Base-by-base conservation (phyloP, 2,113 vertebrate species). In the Ochotona princeps region DNA sequence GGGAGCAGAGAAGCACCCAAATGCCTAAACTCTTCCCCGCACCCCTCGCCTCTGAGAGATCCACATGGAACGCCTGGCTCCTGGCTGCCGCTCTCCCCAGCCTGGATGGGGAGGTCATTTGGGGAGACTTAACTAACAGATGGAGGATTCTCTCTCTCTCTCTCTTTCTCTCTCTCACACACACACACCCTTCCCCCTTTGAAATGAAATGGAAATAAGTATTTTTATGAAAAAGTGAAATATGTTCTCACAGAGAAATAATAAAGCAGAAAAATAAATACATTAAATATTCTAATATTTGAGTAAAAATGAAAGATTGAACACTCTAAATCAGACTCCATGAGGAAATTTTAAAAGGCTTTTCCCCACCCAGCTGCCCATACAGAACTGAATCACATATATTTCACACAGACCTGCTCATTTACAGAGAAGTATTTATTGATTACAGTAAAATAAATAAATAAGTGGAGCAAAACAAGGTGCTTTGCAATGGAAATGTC, bases 351-450 rank as follows among this genome's bases (percentile, higher is more conserved):
- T 89, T 87, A 25, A 26, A 86, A 87, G 35, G 17, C 51, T 92
- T 80, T 72, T 14, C 3, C 28, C 38, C 14, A 47, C 72, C 32
- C 74, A 20, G 15, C 20, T 93, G 51, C 57, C n/a, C 25, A 14
- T 82, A 38, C 7, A 80, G 26, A 89, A 70, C 11, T 28, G 2
- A 67, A 30, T 30, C 94, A 51, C 26, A 80, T 61, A 28, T 65
- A n/a, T 87, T 88, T 84, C 63, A 79, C 54, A 91, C 12, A 30
- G 75, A 89, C 35, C 5, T 73, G 65, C n/a, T 81, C 83, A 79
- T 67, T 35, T 82, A 2, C 57, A 70, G 5, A 5, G 32, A 65
- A 70, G 1, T 76, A 66, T 51, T 83, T 18, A 7, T 15, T 81
- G 47, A 92, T 89, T 73, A 70, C 32, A 73, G n/a, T n/a, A n/a